Percentiles rank a stretch among this genome's conserved stretches.
Evolutionary conservation across 64 coral and sea anemone genomes (phyloP).

Genomic region (Catalaphyllia jardinei): DNA sequence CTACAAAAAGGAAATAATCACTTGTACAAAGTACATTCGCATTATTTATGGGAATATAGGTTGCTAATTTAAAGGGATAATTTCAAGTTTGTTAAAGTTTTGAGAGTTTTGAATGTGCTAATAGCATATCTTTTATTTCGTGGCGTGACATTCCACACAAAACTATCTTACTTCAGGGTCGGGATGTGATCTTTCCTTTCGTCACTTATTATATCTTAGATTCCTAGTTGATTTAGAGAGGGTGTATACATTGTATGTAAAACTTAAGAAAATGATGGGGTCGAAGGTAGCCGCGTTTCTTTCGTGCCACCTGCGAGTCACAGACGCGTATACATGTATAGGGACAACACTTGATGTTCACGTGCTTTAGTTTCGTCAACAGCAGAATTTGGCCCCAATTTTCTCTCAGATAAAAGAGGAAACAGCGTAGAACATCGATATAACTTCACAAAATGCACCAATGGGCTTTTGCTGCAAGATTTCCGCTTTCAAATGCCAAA

Average conservation of each 20-base stretch:
- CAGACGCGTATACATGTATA: conserved; percentile 4
- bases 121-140: too few species aligned
- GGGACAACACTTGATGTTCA: conserved; percentile 16
- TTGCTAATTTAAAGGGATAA: too few species aligned
- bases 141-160: too few species aligned
- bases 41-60: too few species aligned
- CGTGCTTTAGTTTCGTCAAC: not conserved
- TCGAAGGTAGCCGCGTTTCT: conserved; percentile 1
- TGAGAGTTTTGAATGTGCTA: too few species aligned
- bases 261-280: not conserved
- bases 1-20: too few species aligned
- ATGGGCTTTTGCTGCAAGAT: not conserved
- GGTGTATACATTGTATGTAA: not conserved
- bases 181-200: too few species aligned
- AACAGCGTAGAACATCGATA: not conserved
- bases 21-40: too few species aligned
- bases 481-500: conserved; percentile 1
- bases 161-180: too few species aligned
- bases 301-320: not conserved
- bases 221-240: not conserved
- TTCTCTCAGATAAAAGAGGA: not conserved
- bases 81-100: too few species aligned
- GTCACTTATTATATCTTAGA: not conserved
- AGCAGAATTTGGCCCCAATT: not conserved
- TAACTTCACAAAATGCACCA: not conserved